Evolutionary conservation across 2,888 invertebrate genomes (phyloP).

Genomic region (Cryptus armator): DNA sequence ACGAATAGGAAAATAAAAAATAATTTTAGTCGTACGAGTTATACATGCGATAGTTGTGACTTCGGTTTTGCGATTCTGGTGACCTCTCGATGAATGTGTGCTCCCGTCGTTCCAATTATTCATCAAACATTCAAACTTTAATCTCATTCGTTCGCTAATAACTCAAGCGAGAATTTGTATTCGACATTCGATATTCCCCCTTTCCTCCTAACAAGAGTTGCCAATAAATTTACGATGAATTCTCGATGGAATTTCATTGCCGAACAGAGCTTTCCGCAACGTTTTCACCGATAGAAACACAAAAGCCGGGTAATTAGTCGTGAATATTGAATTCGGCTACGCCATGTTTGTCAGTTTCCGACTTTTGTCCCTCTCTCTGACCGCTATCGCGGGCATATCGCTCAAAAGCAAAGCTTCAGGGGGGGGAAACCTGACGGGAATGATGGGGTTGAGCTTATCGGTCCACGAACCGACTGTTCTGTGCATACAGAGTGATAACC

Average conservation of each 20-base stretch:
- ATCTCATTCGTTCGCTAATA: neutral
- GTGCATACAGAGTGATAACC: conserved; percentile 52
- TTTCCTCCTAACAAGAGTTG: neutral
- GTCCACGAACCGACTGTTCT: conserved; percentile 53
- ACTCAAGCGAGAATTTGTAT: neutral
- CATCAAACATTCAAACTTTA: neutral
- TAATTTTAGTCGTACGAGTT: neutral
- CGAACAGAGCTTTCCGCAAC: neutral
- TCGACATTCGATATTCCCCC: neutral
- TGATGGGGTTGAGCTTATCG: conserved; percentile 65
- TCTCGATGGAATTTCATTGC: neutral
- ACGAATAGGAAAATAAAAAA: neutral
- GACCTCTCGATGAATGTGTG: neutral
- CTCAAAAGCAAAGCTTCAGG: conserved; percentile 42
- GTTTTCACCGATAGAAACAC: conserved; percentile 1
- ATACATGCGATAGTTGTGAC: neutral
- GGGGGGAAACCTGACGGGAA: conserved; percentile 29
- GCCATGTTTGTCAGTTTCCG: conserved; percentile 33
- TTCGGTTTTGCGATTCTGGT: neutral
- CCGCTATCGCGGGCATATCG: conserved; percentile 57
- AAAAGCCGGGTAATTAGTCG: conserved; percentile 47
- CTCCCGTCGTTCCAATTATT: neutral
- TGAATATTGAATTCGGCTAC: conserved; percentile 58
- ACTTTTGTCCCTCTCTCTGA: conserved; percentile 46
- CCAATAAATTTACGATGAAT: neutral